Percentiles rank a stretch among this genome's conserved stretches.
These are phyloP conservation scores for Percina caprodes DNA, from an alignment of 2,113 vertebrate species.

Conservation along the genomic window DNA sequence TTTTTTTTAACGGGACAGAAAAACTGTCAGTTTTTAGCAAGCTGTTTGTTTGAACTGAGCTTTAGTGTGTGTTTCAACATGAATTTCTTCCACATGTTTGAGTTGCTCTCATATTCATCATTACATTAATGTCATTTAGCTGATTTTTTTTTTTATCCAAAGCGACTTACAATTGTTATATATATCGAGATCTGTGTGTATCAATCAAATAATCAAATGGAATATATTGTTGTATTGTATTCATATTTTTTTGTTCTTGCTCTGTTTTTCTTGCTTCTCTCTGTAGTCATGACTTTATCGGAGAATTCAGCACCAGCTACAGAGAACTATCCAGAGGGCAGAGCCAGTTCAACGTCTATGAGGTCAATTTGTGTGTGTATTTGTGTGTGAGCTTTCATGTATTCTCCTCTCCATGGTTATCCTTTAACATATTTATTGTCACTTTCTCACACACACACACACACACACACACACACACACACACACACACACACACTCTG, in stretches of 20 bases:
- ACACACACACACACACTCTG: constrained; percentile 8
- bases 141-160: too few relatives aligned
- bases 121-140: too few relatives aligned
- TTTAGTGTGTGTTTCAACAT: background rate
- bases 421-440: background rate
- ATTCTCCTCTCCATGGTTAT: background rate
- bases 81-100: background rate
- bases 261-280: background rate
- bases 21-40: background rate
- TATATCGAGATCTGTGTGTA: background rate
- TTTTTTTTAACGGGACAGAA: constrained; percentile 8
- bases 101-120: background rate
- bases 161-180: too few relatives aligned
- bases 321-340: constrained; percentile 95
- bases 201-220: background rate
- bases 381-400: background rate
- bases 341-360: constrained; percentile 97
- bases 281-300: constrained; percentile 95
- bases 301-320: constrained; percentile 98
- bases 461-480: constrained; percentile 4
- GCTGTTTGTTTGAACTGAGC: background rate
- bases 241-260: background rate
- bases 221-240: background rate
- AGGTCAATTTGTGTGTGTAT: constrained; percentile 82
- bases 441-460: too few relatives aligned